phyloP scores from a whole-genome alignment of 2,888 invertebrate genomes.

The Brassicogethes aeneus region DNA sequence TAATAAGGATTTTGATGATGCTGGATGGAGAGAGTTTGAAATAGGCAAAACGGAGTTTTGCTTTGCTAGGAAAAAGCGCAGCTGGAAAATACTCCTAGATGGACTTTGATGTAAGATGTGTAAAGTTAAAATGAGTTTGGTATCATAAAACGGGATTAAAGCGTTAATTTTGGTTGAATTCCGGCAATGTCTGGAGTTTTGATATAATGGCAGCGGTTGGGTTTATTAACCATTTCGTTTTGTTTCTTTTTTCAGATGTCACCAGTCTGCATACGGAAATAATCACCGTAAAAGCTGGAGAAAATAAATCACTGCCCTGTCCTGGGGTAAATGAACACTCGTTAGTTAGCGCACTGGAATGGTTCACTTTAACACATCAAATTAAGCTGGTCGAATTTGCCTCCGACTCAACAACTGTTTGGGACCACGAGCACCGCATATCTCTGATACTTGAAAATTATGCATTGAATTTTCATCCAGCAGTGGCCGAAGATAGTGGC shows the following conservation, averaged over 20 bases:
- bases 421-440: slow-evolving; percentile 46
- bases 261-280: slow-evolving; percentile 49
- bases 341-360: slow-evolving; percentile 54
- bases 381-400: slow-evolving; percentile 46
- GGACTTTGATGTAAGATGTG: too few species aligned
- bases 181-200: too few species aligned
- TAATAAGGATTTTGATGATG: too few species aligned
- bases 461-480: slow-evolving; percentile 54
- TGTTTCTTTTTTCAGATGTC: slow-evolving; percentile 46
- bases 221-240: too few species aligned
- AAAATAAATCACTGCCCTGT: slow-evolving; percentile 56
- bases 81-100: too few species aligned
- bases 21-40: too few species aligned
- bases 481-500: slow-evolving; percentile 53
- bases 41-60: too few species aligned
- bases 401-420: slow-evolving; percentile 45
- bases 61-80: too few species aligned
- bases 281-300: slow-evolving; percentile 53
- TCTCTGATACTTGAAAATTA: slow-evolving; percentile 52
- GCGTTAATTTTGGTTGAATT: too few species aligned
- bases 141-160: too few species aligned
- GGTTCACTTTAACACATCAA: slow-evolving; percentile 44
- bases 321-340: slow-evolving; percentile 61
- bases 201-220: too few species aligned
- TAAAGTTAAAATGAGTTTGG: too few species aligned